Base-by-base conservation (phyloP, 2,797 vertebrate species). In the Rachycentron canadum region DNA sequence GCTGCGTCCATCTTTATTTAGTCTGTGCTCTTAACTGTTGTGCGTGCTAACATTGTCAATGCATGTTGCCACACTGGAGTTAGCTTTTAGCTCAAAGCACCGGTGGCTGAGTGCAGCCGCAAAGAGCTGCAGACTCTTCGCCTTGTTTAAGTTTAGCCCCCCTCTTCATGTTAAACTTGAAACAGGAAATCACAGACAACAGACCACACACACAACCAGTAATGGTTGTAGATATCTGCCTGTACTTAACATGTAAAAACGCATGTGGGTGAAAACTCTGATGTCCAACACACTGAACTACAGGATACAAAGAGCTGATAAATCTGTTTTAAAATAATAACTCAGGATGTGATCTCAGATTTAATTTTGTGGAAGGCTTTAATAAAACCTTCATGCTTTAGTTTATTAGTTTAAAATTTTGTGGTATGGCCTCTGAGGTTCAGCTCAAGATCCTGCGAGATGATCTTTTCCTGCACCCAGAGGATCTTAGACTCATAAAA, bases 151-250 rank as follows among this genome's bases (percentile, higher is more conserved):
- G 30, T 26, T 61, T 30, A 23, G 34, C 26, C 45, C 3, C 25
- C 17, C 9, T 64, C 59, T 45, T 53, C 14, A 10, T 38, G 17
- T 59, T 25, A 6, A 50, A 49, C 12, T 25, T 14, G 21, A 73
- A 49, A 59, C 45, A 56, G 40, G 38, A 55, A 49, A 17, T 47
- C 19, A 21, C 38, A 45, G 4, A 61, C 64, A 28, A 21, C 52
- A 16, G 7, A 41, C 32, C 36, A 36, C 47, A 66, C 47, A 66
- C 64, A 56, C 76, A n/a, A 5, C 7, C 61, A 66, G 13, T 38
- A 30, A 45, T 41, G 14, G 59, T 25, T 55, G 9, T 10, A 23
- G 7, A 66, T 53, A 21, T 59, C 45, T 9, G 40, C 14, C 4
- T 14, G 14, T 16, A 16, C 4, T 13, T 17, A 7, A 38, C 38